A percentile compares a stretch with the other conserved stretches of the same genome.
phyloP scores from a whole-genome alignment of 2,797 vertebrate genomes.

The Ibycter americanus region DNA sequence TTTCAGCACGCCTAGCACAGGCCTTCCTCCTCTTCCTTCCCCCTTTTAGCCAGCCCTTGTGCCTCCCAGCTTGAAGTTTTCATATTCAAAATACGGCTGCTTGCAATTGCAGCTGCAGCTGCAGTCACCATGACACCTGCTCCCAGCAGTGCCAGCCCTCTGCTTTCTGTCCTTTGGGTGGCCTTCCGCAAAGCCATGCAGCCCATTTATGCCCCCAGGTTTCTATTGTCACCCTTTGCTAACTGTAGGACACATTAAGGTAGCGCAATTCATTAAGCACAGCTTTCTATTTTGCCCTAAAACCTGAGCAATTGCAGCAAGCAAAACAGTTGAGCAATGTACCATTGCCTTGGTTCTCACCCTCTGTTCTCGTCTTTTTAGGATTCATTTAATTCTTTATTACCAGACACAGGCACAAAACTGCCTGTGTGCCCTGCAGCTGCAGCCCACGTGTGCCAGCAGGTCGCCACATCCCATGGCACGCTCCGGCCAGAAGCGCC shows the following conservation, averaged over 20 bases:
- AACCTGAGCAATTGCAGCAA: neutral
- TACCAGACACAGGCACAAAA: neutral
- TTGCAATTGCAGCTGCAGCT: neutral
- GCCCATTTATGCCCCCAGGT: neutral
- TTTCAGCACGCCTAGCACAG: neutral
- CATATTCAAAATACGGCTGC: constrained; percentile 27
- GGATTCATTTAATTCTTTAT: neutral
- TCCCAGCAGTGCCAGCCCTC: neutral
- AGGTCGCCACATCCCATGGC: neutral
- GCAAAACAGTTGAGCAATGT: neutral
- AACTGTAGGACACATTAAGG: neutral
- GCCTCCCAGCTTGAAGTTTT: constrained; percentile 20
- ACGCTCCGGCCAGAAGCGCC: accelerated
- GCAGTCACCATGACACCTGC: neutral
- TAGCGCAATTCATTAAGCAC: neutral
- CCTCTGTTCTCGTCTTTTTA: neutral
- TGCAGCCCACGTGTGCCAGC: neutral
- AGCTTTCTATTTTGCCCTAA: neutral
- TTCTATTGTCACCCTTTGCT: neutral
- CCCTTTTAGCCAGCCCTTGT: neutral
- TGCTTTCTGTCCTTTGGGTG: neutral
- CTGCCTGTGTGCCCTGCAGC: neutral
- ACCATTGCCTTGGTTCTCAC: neutral
- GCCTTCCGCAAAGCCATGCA: neutral
- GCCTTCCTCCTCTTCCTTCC: constrained; percentile 29